phyloP scores from a whole-genome alignment of 2,113 vertebrate genomes.

The Rhinoderma darwinii region DNA sequence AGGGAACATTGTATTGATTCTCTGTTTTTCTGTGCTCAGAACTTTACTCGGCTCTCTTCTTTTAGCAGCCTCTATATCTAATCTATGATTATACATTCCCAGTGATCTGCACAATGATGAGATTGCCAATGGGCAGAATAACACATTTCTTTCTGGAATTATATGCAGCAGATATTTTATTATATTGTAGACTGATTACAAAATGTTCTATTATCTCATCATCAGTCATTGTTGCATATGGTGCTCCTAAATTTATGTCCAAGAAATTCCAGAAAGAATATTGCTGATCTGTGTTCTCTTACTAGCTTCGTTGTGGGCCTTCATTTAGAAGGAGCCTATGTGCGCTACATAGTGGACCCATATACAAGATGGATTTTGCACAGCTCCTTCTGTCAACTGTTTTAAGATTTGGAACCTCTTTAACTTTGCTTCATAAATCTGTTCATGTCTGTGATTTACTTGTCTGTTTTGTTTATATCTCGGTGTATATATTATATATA shows the following conservation, averaged over 20 bases:
- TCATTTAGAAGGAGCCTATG: too few relatives aligned
- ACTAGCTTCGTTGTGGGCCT: not conserved
- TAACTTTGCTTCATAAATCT: not conserved
- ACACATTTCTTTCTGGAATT: constrained; percentile 30
- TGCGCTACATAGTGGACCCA: not conserved
- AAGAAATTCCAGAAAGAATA: constrained; percentile 15
- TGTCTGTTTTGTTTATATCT: not conserved
- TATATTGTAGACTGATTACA: not conserved
- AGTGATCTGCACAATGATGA: constrained; percentile 36
- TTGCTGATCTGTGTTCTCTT: not conserved
- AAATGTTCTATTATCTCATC: not conserved
- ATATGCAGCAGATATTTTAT: not conserved
- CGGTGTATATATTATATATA: too few relatives aligned
- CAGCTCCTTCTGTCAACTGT: too few relatives aligned
- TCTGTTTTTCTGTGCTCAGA: not conserved
- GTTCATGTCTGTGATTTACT: not conserved
- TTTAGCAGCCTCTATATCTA: constrained; percentile 56
- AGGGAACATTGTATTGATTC: not conserved
- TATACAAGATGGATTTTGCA: not conserved
- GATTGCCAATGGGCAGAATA: not conserved
- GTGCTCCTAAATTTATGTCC: not conserved
- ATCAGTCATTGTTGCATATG: not conserved
- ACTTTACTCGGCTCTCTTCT: constrained; percentile 50
- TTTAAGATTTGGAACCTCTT: not conserved
- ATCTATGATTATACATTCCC: not conserved